Base-by-base conservation (phyloP, 2,888 invertebrate species). In the Furcula furcula region DNA sequence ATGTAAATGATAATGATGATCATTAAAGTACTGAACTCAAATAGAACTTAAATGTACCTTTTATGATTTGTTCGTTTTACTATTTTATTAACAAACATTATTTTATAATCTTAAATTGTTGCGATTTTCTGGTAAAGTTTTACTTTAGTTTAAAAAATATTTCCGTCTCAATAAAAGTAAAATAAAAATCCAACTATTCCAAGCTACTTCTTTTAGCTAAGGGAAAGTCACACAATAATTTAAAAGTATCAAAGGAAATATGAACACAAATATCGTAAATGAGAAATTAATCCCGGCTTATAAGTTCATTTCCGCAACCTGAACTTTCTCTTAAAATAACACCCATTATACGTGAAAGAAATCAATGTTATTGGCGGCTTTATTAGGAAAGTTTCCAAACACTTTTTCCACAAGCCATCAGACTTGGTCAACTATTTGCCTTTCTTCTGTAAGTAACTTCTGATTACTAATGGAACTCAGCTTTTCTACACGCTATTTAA, bases 381-480 rank as follows among this genome's bases (percentile, higher is more conserved):
- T 61, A 63, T 65, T 58, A 51, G 40, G 36, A 63, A 69, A 69
- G 49, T 65, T 70, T 36, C 34, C 31, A 36, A 52, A 52, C 33
- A 47, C 37, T 53, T 54, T 30, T 29, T 41, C 13, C 13, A 20
- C 27, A 31, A 27, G 14, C 37, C 30, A 16, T 34, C 29, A 36
- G 31, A 29, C n/a, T 29, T 11, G 11, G 14, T 14, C 34, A 41
- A 41, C 39, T 30, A 36, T 37, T 32, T 10, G 15, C 14, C 6
- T 15, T 15, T 22, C n/a, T 7, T 31, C n/a, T 31, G 31, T 11
- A 20, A 15, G 27, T 1, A 21, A 28, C 18, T 28, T 28, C 27
- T 27, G 27, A 26, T 26, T 15, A 6, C 26, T n/a, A 14, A 27
- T 6, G 7, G 27, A 3, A 27, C n/a, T 15, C 7, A 4, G 7